A percentile compares a stretch with the other conserved stretches of the same genome.
phyloP scores from a whole-genome alignment of 2,797 vertebrate species.

The Chelmon rostratus region DNA sequence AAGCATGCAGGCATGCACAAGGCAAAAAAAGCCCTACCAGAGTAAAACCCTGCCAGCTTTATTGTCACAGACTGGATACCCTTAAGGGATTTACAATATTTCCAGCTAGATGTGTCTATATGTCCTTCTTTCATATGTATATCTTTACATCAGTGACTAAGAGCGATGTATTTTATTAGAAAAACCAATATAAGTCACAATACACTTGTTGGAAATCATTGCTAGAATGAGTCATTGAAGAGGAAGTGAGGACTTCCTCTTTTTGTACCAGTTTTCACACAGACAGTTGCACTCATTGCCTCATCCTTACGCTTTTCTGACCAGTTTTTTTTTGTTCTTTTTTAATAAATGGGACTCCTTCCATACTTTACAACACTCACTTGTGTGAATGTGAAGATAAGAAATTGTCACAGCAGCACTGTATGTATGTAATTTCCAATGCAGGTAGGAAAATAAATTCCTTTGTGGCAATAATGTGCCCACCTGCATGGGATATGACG shows the following conservation, averaged over 20 bases:
- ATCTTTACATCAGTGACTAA: neutral
- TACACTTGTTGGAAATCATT: neutral
- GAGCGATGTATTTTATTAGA: constrained; percentile 1
- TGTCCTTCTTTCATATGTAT: neutral
- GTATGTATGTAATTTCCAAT: constrained; percentile 2
- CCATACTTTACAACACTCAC: neutral
- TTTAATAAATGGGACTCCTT: neutral
- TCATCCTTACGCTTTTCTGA: neutral
- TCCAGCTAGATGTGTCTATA: neutral
- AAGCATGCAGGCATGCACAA: constrained; percentile 26
- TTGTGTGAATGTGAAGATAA: constrained; percentile 15
- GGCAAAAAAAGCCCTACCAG: neutral
- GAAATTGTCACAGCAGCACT: neutral
- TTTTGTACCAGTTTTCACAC: neutral
- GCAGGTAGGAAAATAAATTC: neutral
- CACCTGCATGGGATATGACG: no score
- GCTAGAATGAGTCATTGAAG: constrained; percentile 17
- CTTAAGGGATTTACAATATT: neutral
- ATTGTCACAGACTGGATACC: constrained; percentile 16
- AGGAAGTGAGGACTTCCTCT: constrained; percentile 12
- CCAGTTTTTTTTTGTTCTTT: no score
- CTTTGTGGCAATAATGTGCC: neutral
- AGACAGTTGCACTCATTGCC: neutral
- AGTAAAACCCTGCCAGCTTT: neutral
- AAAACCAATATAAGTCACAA: neutral